These are phyloP conservation scores for Brachypterus glaber DNA, from an alignment of 2,888 invertebrate species.

Conservation along the genomic window DNA sequence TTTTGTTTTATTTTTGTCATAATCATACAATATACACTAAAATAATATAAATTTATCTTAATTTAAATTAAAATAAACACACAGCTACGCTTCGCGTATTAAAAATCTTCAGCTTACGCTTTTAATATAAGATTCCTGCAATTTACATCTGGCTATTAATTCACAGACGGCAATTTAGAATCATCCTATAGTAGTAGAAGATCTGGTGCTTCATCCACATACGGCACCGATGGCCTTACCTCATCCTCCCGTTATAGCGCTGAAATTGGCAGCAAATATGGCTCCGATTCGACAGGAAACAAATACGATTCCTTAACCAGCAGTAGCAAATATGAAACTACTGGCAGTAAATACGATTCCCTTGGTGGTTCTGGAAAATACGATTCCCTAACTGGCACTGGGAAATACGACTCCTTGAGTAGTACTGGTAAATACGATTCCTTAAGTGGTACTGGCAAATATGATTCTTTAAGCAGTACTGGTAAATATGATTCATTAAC, in stretches of 20 bases:
- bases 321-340: constrained; percentile 1
- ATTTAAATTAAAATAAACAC: no score
- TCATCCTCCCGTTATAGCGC: constrained; percentile 26
- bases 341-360: constrained; percentile 11
- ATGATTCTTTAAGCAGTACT: constrained; percentile 18
- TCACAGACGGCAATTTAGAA: constrained; percentile 35
- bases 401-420: constrained; percentile 20
- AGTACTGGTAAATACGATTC: constrained; percentile 18
- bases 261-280: constrained; percentile 8
- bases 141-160: constrained; percentile 12
- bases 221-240: constrained; percentile 26
- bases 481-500: constrained; percentile 16
- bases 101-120: neutral
- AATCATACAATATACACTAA: no score
- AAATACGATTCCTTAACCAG: constrained; percentile 13
- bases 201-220: constrained; percentile 29
- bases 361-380: constrained; percentile 18
- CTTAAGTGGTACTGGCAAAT: constrained; percentile 18
- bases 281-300: neutral
- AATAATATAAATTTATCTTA: no score
- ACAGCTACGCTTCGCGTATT: no score
- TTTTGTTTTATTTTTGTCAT: no score
- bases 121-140: constrained; percentile 4
- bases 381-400: constrained; percentile 18
- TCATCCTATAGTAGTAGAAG: constrained; percentile 33